Percentiles rank a stretch among this genome's conserved stretches.
These are phyloP conservation scores for Brachyistius frenatus DNA, from an alignment of 2,113 vertebrate species.

Conservation along the genomic window DNA sequence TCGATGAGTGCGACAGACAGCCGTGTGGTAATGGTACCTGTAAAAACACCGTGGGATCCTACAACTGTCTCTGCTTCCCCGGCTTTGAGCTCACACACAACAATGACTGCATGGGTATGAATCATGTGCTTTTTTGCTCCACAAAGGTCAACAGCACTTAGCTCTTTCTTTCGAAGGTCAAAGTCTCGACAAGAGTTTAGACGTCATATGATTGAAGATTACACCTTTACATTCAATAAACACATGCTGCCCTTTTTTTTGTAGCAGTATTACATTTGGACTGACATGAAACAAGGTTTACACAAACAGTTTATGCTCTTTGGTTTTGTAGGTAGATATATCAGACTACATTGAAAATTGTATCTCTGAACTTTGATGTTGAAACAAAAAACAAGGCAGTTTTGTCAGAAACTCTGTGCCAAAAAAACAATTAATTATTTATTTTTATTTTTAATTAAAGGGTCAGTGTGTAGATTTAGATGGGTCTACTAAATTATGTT, in stretches of 20 bases:
- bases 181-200: constrained; percentile 6
- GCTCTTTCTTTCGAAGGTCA: constrained; percentile 34
- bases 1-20: constrained; percentile 92
- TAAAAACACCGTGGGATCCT: constrained; percentile 94
- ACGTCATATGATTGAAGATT: constrained; percentile 13
- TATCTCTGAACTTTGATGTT: background rate
- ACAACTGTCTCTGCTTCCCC: constrained; percentile 94
- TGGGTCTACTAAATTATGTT: too few relatives aligned
- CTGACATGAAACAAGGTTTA: background rate
- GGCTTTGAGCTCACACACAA: constrained; percentile 92
- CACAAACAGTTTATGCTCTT: background rate
- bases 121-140: background rate
- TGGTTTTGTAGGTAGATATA: background rate
- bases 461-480: too few relatives aligned
- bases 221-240: background rate
- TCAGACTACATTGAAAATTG: background rate
- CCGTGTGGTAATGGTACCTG: constrained; percentile 94
- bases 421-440: background rate
- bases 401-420: too few relatives aligned
- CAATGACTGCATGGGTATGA: constrained; percentile 93
- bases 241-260: constrained; percentile 15
- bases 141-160: constrained; percentile 23
- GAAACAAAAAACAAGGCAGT: too few relatives aligned
- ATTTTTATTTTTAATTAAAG: too few relatives aligned
- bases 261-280: background rate